These are phyloP conservation scores for Asteroscopus sphinx DNA, from an alignment of 2,888 invertebrate species.

Conservation along the genomic window DNA sequence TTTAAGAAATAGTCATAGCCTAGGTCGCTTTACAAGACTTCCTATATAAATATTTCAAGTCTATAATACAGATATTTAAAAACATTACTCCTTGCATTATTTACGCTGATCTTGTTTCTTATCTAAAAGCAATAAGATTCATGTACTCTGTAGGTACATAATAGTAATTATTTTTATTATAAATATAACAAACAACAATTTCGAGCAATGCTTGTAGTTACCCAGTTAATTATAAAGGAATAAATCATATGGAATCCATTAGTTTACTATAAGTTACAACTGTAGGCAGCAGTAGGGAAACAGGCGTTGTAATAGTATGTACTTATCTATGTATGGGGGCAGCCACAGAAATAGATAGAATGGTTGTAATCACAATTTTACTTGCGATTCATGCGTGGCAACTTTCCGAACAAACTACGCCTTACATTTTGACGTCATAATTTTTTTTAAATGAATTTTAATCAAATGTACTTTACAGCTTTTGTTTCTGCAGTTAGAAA, in stretches of 20 bases:
- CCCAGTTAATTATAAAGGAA: not conserved
- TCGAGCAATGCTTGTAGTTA: not conserved
- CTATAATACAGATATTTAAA: constrained; percentile 6
- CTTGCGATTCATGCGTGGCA: no score
- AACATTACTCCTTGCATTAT: constrained; percentile 8
- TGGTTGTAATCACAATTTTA: no score
- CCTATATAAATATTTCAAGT: constrained; percentile 3
- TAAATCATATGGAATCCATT: not conserved
- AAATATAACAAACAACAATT: not conserved
- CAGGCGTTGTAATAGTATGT: no score
- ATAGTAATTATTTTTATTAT: not conserved
- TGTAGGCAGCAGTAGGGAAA: no score
- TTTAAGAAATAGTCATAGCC: constrained; percentile 20
- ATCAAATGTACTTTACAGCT: no score
- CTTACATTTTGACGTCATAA: no score
- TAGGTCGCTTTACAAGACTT: constrained; percentile 14
- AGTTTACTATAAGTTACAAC: no score
- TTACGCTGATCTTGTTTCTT: not conserved
- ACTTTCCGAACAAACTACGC: no score
- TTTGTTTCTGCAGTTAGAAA: no score
- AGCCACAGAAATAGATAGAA: no score
- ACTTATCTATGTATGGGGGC: no score
- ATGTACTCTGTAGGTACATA: not conserved
- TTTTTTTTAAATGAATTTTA: no score
- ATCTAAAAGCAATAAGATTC: constrained; percentile 6